Evolutionary conservation across 1,140 invertebrate genomes (phyloP), one percentile per base, ranked within the genome.

Genomic region (Drosophila orena): DNA sequence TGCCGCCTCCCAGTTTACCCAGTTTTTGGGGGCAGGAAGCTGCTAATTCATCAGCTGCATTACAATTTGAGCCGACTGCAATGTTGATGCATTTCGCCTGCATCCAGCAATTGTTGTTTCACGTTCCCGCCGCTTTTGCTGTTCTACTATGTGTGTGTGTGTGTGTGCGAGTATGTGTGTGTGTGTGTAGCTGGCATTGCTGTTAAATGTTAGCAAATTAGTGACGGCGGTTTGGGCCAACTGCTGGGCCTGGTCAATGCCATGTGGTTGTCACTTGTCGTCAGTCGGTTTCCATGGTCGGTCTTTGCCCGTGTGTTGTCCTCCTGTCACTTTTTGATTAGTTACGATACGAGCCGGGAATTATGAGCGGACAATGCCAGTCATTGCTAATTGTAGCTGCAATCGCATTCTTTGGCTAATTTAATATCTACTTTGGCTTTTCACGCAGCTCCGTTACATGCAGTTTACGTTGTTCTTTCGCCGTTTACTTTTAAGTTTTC

Each of bases 201-300:
- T 81, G 78, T 81, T 81, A 81, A 81, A 81, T 81, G 78, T 81
- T 81, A 70, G 75, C 78, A 81, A 81, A 81, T 81, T 81, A 81
- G 78, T 81, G 78, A 77, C 57, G 78, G 78, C 72, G 78, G 78
- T 72, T 81, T 79, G 59, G 54, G 70, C 78, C 77, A 79, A 79
- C 77, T 57, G 50, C 44, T 50, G 42, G 37, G 22, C 24, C 47
- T 59, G 72, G 72, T 22, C 73, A 76, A 59, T 50, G 73, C 73
- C 73, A 54, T 77, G 79, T 46, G 79, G 79, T 72, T 81, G 79
- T 77, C 79, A 81, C 66, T 68, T 81, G 79, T 81, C 79, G 72
- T 73, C 61, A 61, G 72, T 62, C 69, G 78, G 71, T 80, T 81
- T 52, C 55, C 66, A 66, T 62, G 78, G 72, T 24, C 38, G 40